Conservation (phyloP, 2,888 invertebrate species). For the Drosophila formosana region DNA sequence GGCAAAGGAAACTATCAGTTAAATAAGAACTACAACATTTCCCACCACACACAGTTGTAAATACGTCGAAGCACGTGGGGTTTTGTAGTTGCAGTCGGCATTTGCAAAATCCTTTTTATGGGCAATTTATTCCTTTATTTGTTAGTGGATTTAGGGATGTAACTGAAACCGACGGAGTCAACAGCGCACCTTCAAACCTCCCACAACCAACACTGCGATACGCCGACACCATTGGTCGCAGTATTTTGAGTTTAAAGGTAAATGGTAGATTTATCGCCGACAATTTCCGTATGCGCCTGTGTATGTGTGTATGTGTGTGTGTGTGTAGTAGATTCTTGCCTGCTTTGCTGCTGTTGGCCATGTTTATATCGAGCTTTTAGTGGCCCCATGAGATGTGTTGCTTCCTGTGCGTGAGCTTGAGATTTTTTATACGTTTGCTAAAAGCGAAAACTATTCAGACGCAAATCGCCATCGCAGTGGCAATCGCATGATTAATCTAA, state of each 20-base stretch:
- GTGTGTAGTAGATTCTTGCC: constrained; percentile 25
- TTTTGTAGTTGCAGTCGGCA: constrained; percentile 69
- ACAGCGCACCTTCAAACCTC: background rate
- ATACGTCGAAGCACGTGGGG: constrained; percentile 48
- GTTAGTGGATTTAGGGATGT: constrained; percentile 79
- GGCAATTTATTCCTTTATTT: constrained; percentile 81
- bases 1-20: constrained; percentile 37
- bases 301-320: constrained; percentile 20
- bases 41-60: constrained; percentile 54
- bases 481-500: constrained; percentile 68
- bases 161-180: constrained; percentile 30
- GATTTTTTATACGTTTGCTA: constrained; percentile 43
- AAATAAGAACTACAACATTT: constrained; percentile 33
- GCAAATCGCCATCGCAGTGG: background rate
- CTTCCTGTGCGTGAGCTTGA: constrained; percentile 11
- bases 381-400: constrained; percentile 64
- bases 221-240: constrained; percentile 49
- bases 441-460: constrained; percentile 56
- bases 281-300: constrained; percentile 53
- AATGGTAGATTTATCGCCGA: constrained; percentile 77
- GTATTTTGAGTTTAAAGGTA: constrained; percentile 81
- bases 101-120: constrained; percentile 81
- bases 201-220: constrained; percentile 17
- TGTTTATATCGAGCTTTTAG: constrained; percentile 75
- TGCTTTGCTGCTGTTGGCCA: constrained; percentile 53